Percentiles rank a stretch among this genome's conserved stretches.
Conservation (phyloP, 2,113 vertebrate genomes). For the Serinus canaria region DNA sequence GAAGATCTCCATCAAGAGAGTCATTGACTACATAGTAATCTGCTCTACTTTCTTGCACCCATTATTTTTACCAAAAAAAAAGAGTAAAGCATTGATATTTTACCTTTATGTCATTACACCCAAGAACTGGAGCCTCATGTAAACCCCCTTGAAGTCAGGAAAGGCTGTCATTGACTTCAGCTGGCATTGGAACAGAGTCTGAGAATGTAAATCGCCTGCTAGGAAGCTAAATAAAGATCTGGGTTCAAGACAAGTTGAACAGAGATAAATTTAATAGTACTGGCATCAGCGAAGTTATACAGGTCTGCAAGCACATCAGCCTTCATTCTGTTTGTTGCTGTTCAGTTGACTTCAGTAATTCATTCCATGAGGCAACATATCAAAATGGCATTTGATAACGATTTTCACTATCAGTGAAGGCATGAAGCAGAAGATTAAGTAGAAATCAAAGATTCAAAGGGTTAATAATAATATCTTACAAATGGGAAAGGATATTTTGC, state of each 20-base stretch:
- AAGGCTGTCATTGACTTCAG: not conserved
- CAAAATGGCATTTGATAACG: slow-evolving; percentile 17
- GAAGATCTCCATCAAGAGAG: not conserved
- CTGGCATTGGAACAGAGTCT: not conserved
- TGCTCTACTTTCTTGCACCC: not conserved
- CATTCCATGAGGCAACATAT: not conserved
- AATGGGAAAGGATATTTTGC: not conserved
- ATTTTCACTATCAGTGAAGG: not conserved
- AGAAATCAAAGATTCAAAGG: not conserved
- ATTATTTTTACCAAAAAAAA: not conserved
- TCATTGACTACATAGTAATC: not conserved
- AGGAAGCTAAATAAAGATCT: not conserved
- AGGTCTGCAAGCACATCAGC: not conserved
- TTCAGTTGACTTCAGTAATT: not conserved
- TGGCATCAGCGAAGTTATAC: not conserved
- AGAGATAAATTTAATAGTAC: not conserved
- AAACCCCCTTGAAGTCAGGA: not conserved
- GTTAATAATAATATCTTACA: not conserved
- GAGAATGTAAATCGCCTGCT: not conserved
- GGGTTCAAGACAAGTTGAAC: not conserved
- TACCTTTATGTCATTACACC: not conserved
- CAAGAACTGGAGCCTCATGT: not conserved
- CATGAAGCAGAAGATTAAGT: not conserved
- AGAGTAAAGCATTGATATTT: not conserved
- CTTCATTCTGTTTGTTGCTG: not conserved